Conservation (phyloP, 23 tunicate species). For the Halocynthia roretzi region DNA sequence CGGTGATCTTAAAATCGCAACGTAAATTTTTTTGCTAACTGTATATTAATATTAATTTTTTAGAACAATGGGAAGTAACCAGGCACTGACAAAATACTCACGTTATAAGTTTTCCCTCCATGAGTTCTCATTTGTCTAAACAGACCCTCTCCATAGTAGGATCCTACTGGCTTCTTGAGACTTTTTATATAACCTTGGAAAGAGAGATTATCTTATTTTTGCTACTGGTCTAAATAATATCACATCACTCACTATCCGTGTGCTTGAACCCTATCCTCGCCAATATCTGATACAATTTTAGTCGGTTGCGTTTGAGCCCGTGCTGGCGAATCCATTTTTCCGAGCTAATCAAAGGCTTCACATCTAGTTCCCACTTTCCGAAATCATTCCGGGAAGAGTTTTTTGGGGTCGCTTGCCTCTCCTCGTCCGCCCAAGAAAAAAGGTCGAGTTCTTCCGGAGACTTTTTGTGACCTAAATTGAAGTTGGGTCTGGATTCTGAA, state of each 20-base stretch:
- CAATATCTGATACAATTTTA: constrained; percentile 12
- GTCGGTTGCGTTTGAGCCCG: constrained; percentile 70
- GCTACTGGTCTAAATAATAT: background rate
- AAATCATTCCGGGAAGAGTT: background rate
- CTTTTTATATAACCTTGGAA: constrained; percentile 19
- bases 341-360: constrained; percentile 73
- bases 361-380: constrained; percentile 70
- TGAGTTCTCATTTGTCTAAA: constrained; percentile 15
- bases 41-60: no score
- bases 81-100: background rate
- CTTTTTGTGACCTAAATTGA: constrained; percentile 60
- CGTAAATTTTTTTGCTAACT: no score
- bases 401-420: constrained; percentile 30
- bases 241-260: background rate
- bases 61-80: no score
- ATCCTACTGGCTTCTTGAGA: constrained; percentile 18
- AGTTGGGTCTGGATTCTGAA: constrained; percentile 50
- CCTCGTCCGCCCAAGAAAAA: constrained; percentile 83
- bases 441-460: constrained; percentile 42
- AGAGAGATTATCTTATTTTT: background rate
- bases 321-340: constrained; percentile 80
- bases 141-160: constrained; percentile 25
- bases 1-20: constrained; percentile 50
- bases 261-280: constrained; percentile 26
- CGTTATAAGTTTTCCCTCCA: constrained; percentile 16